Evolutionary conservation across 2,888 invertebrate species (phyloP).

Genomic region (Panorpa germanica): DNA sequence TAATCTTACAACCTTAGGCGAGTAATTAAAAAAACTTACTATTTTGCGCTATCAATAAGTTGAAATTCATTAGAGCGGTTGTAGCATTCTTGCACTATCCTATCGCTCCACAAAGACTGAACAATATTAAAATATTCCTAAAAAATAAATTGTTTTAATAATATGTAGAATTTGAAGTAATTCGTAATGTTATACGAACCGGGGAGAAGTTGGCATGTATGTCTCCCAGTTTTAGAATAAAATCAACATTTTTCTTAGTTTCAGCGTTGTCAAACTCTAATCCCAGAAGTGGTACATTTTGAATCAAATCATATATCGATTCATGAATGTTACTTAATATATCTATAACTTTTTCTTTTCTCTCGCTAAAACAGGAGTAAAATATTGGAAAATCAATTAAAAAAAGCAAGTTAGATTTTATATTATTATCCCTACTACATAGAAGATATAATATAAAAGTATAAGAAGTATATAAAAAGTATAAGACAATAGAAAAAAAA

Average conservation of each 20-base stretch:
- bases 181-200: slow-evolving; percentile 21
- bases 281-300: slow-evolving; percentile 32
- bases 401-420: too few species aligned
- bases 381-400: slow-evolving; percentile 5
- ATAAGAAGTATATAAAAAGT: too few species aligned
- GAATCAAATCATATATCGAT: slow-evolving; percentile 45
- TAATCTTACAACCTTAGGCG: slow-evolving; percentile 2
- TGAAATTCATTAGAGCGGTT: slow-evolving; percentile 57
- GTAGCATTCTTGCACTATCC: slow-evolving; percentile 48
- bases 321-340: slow-evolving; percentile 60
- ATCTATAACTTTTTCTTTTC: slow-evolving; percentile 39
- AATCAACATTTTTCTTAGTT: slow-evolving; percentile 22
- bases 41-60: slow-evolving; percentile 62
- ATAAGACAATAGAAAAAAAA: too few species aligned
- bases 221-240: slow-evolving; percentile 30
- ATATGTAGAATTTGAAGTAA: slow-evolving; percentile 3
- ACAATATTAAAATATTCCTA: slow-evolving; percentile 58
- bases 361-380: slow-evolving; percentile 41
- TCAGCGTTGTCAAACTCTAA: slow-evolving; percentile 28
- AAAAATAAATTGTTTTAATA: slow-evolving; percentile 14
- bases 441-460: too few species aligned
- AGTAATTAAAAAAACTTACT: slow-evolving; percentile 35
- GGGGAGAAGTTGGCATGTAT: slow-evolving; percentile 33
- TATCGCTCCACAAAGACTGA: slow-evolving; percentile 45
- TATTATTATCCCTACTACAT: too few species aligned